Conservation (phyloP, 2,888 invertebrate genomes). For the Erebia ligea region DNA sequence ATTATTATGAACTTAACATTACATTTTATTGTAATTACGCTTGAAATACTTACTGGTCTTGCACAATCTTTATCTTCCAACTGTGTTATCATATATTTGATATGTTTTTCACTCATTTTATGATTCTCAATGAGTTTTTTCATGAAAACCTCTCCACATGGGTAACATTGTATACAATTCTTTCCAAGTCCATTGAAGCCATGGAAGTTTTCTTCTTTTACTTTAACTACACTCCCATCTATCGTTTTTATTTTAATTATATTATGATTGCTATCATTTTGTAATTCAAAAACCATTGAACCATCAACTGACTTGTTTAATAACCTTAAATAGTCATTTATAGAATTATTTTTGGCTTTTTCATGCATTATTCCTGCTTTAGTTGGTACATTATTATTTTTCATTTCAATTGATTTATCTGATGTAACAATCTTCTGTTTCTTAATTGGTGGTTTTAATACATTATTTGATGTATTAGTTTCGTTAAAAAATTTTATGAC, state of each 20-base stretch:
- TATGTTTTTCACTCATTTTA: conserved; percentile 40
- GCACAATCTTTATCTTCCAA: conserved; percentile 44
- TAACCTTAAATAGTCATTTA: conserved; percentile 23
- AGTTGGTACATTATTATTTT: neutral
- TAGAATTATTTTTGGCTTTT: neutral
- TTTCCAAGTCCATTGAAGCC: conserved; percentile 35
- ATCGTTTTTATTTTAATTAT: conserved; percentile 35
- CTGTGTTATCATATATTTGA: conserved; percentile 37
- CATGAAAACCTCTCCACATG: conserved; percentile 31
- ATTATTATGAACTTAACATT: too few species aligned
- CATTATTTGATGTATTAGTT: neutral
- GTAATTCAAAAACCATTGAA: conserved; percentile 20
- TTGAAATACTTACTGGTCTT: conserved; percentile 40
- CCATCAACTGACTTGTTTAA: conserved; percentile 22
- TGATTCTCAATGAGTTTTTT: conserved; percentile 22
- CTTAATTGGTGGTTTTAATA: neutral
- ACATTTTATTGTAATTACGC: too few species aligned
- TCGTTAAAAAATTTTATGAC: neutral
- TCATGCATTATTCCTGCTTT: neutral
- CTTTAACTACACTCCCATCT: conserved; percentile 39
- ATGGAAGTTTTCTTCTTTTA: conserved; percentile 43
- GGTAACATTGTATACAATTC: conserved; percentile 11
- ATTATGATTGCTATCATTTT: neutral
- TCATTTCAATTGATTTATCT: neutral
- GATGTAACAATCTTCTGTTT: neutral